Evolutionary conservation across 2,113 vertebrate species (phyloP), one percentile per base, ranked within the genome.

Genomic region (Camelus dromedarius): DNA sequence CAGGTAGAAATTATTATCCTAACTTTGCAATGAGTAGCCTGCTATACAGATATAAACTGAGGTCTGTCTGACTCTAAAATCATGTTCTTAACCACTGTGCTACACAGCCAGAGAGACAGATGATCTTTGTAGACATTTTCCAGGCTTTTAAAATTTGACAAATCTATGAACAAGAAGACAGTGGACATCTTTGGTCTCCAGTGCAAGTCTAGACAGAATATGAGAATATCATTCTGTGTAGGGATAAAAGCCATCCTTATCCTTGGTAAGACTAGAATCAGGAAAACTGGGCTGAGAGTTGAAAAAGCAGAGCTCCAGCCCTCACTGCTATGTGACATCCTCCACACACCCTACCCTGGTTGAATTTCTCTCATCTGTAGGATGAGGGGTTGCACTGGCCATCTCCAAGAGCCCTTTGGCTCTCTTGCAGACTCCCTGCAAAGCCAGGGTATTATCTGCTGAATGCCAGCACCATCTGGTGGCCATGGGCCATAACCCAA

Each of bases 381-480:
- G 13, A 50, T 87, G 83, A 90, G 46, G 13, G 26, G 6, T 48
- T 58, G 56, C 66, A n/a, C 56, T 73, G 69, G 72, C 54, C 58
- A 64, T 42, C 69, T 79, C 80, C 46, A 89, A 56, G 24, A 83
- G 69, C 69, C 42, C 67, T 96, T 77, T 6, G 1, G 38, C 32
- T 62, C 35, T 75, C 88, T 52, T 69, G 11, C 50, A 52, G 46
- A 89, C n/a, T 75, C 52, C 50, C 38, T 13, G 81, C 60, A 85
- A 83, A 95, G 77, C 10, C 75, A 66, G 54, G 35, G 72, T 38
- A 75, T 86, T 69, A 96, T 96, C 93, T 82, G 75, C 96, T 97
- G 95, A 97, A 93, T 96, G 91, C 91, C 97, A 97, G 98, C 98
- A 89, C 98, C 97, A 98, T 97, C 98, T 98, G 97, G 97, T 94